Conservation (phyloP, 2,888 invertebrate genomes). For the Oithona nana region DNA sequence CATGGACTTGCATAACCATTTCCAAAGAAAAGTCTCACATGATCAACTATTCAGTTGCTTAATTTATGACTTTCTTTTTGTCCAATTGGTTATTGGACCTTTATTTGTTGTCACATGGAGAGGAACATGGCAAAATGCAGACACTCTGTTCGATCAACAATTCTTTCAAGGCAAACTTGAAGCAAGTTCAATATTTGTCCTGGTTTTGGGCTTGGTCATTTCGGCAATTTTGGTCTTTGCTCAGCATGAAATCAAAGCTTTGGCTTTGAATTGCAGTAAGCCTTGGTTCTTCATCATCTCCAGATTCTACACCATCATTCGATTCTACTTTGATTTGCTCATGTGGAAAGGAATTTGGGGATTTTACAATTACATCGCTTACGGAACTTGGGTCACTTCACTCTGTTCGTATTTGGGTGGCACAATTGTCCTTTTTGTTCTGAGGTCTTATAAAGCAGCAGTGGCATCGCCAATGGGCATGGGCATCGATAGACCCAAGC, state of each 20-base stretch:
- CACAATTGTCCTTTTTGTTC: background rate
- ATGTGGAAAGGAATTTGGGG: slow-evolving; percentile 5
- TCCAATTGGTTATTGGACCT: background rate
- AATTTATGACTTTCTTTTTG: background rate
- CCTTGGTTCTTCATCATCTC: background rate
- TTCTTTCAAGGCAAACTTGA: background rate
- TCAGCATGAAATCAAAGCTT: background rate
- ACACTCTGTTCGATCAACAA: background rate
- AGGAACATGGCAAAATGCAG: background rate
- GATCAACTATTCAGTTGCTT: background rate
- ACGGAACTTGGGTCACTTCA: background rate
- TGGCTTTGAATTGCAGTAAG: too few relatives aligned
- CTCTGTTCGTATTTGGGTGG: background rate
- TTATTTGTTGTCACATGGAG: background rate
- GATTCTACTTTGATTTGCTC: background rate
- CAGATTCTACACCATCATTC: background rate
- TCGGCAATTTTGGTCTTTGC: background rate
- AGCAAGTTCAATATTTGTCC: background rate
- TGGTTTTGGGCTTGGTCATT: background rate
- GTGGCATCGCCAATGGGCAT: background rate
- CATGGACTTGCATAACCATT: background rate
- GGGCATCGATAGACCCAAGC: background rate
- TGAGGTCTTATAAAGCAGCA: background rate
- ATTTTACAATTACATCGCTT: background rate
- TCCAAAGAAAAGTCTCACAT: background rate